These are phyloP conservation scores for Nephila pilipes DNA, from an alignment of 1,140 invertebrate species.

Conservation along the genomic window DNA sequence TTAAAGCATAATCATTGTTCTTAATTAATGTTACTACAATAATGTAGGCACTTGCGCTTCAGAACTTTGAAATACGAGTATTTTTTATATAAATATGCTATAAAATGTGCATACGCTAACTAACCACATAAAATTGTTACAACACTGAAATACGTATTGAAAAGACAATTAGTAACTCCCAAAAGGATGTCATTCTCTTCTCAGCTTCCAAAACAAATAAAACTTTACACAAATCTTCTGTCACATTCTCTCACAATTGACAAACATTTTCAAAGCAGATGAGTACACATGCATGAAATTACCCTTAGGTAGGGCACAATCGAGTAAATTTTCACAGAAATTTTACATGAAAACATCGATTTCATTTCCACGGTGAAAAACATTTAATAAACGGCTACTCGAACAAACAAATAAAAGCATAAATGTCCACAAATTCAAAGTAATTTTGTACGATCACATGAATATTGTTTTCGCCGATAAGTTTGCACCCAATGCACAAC, in stretches of 20 bases:
- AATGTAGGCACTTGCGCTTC: constrained; percentile 65
- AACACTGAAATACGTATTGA: constrained; percentile 25
- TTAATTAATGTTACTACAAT: constrained; percentile 41
- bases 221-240: background rate
- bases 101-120: constrained; percentile 54
- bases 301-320: too few relatives aligned
- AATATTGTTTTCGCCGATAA: too few relatives aligned
- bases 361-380: too few relatives aligned
- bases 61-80: background rate
- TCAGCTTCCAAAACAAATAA: background rate
- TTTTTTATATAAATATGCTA: constrained; percentile 61
- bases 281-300: background rate
- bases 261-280: background rate
- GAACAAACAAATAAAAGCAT: too few relatives aligned
- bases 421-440: too few relatives aligned
- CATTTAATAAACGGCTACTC: too few relatives aligned
- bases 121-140: constrained; percentile 55
- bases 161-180: background rate
- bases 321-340: too few relatives aligned
- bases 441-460: too few relatives aligned
- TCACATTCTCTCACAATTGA: background rate
- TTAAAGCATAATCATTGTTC: constrained; percentile 8
- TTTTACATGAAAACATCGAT: too few relatives aligned
- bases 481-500: too few relatives aligned
- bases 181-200: too few relatives aligned